phyloP scores from a whole-genome alignment of 2,888 invertebrate genomes.

The Cataglyphis cursor region DNA sequence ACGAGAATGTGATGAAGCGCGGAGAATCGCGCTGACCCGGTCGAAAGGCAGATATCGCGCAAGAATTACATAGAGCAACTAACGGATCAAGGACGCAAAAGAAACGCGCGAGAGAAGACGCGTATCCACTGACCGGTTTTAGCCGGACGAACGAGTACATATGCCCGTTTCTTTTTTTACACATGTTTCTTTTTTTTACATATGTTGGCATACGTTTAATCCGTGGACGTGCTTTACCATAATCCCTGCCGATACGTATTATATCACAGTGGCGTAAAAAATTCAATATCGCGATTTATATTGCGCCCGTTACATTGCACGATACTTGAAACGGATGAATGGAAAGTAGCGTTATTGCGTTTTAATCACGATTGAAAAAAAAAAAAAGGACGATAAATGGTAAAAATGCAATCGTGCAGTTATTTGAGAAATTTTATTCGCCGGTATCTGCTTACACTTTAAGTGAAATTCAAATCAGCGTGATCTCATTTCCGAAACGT shows the following conservation, averaged over 20 bases:
- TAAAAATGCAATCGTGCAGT: not conserved
- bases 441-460: not conserved
- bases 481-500: not conserved
- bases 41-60: constrained; percentile 32
- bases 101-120: constrained; percentile 36
- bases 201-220: constrained; percentile 35
- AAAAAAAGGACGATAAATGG: not conserved
- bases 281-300: constrained; percentile 34
- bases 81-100: constrained; percentile 47
- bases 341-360: not conserved
- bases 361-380: not conserved
- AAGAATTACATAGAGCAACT: constrained; percentile 31
- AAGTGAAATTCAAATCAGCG: not conserved
- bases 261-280: constrained; percentile 23
- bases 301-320: not conserved
- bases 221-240: constrained; percentile 7
- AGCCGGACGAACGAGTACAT: constrained; percentile 51
- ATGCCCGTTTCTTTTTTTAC: constrained; percentile 50
- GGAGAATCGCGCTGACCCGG: constrained; percentile 31
- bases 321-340: not conserved
- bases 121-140: constrained; percentile 70
- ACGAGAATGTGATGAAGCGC: constrained; percentile 11
- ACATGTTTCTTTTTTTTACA: not conserved
- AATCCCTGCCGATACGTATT: constrained; percentile 15
- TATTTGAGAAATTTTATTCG: constrained; percentile 22